phyloP scores from a whole-genome alignment of 2,797 vertebrate genomes.

The Lagocephalus sceleratus region DNA sequence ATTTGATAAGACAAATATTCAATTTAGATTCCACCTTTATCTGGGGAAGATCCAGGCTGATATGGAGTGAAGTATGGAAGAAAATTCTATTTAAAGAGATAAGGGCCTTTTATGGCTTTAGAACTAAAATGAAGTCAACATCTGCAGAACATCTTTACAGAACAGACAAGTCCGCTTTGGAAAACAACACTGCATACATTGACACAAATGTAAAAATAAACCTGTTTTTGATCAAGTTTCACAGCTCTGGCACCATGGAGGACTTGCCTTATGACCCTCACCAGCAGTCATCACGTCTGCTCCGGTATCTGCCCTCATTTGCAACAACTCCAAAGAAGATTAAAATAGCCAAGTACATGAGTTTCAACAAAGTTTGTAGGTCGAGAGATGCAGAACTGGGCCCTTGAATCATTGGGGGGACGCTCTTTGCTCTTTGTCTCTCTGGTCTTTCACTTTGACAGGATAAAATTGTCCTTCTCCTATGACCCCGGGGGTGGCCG shows the following conservation, averaged over 20 bases:
- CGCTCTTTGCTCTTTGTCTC: constrained; percentile 36
- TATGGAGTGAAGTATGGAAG: no score
- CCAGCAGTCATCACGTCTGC: constrained; percentile 56
- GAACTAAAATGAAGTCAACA: no score
- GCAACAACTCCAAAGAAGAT: constrained; percentile 54
- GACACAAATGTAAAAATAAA: no score
- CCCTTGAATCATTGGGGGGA: constrained; percentile 55
- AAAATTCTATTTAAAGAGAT: no score
- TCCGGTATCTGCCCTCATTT: constrained; percentile 67
- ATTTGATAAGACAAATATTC: no score
- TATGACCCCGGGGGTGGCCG: constrained; percentile 56
- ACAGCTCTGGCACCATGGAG: constrained; percentile 61
- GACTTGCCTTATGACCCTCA: constrained; percentile 65
- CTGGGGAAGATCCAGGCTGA: no score
- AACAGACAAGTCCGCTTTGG: no score
- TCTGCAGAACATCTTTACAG: no score
- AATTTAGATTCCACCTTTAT: no score
- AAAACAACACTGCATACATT: no score
- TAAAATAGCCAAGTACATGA: constrained; percentile 53
- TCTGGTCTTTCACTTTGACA: constrained; percentile 21
- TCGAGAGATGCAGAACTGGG: constrained; percentile 41
- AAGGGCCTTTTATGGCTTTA: no score
- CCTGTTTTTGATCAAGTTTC: constrained; percentile 46
- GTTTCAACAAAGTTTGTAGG: constrained; percentile 52
- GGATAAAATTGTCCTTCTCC: constrained; percentile 47